These are phyloP conservation scores for Barbus barbus DNA, from an alignment of 2,113 vertebrate species.

Conservation along the genomic window DNA sequence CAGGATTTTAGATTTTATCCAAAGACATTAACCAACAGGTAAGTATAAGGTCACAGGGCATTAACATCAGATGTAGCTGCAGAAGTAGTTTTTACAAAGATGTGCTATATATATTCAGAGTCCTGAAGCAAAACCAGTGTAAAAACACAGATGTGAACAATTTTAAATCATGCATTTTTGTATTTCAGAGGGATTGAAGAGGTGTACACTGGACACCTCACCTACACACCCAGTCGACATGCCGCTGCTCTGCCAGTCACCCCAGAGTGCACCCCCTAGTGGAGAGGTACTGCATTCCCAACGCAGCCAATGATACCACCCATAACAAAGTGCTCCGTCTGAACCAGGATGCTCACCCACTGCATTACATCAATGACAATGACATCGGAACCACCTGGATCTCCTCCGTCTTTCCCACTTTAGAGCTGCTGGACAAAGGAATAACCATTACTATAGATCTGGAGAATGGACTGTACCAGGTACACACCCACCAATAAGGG, in stretches of 20 bases:
- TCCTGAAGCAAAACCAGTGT: background rate
- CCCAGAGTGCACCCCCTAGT: conserved; percentile 80
- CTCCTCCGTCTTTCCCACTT: conserved; percentile 78
- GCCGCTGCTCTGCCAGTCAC: conserved; percentile 86
- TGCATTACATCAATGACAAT: conserved; percentile 87
- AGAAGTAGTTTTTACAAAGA: background rate
- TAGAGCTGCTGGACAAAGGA: conserved; percentile 73
- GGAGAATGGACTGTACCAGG: conserved; percentile 90
- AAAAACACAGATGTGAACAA: background rate
- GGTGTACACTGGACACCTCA: conserved; percentile 77
- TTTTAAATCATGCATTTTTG: background rate
- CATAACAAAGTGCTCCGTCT: conserved; percentile 79
- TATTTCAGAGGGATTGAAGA: conserved; percentile 84
- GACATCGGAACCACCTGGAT: conserved; percentile 87
- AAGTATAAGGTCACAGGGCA: conserved; percentile 59
- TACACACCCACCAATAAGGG: conserved; percentile 58
- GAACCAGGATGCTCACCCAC: conserved; percentile 83
- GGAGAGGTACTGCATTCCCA: conserved; percentile 87
- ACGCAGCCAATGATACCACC: conserved; percentile 79
- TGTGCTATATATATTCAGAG: background rate
- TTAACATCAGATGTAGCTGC: background rate
- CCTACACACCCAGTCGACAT: conserved; percentile 81
- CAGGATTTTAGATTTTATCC: conserved; percentile 94
- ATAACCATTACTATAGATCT: conserved; percentile 84
- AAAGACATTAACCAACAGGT: conserved; percentile 91